A percentile compares a stretch with the other conserved stretches of the same genome.
phyloP scores from a whole-genome alignment of 2,113 vertebrate genomes.

The Galbula dea region DNA sequence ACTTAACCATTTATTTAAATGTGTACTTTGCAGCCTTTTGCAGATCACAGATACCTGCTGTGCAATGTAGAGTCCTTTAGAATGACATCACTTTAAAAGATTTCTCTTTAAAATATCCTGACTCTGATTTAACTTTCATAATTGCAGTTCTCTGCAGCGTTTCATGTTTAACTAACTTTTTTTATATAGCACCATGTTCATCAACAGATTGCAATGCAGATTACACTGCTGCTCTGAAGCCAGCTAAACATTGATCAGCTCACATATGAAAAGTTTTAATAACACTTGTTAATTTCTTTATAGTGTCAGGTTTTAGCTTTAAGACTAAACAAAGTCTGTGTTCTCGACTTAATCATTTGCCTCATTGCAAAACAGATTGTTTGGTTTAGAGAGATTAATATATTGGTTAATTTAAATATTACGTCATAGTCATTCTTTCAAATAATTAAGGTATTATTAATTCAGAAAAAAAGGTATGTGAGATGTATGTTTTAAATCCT shows the following conservation, averaged over 20 bases:
- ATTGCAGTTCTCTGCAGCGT: not conserved
- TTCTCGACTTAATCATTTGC: not conserved
- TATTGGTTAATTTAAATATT: not conserved
- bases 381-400: not conserved
- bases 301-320: not conserved
- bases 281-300: not conserved
- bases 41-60: not conserved
- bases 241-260: conserved; percentile 11
- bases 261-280: not conserved
- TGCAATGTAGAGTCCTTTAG: not conserved
- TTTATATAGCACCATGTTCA: not conserved
- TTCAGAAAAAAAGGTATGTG: not conserved
- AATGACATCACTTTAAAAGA: not conserved
- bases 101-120: not conserved
- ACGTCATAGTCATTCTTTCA: not conserved
- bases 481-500: not conserved
- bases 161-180: not conserved
- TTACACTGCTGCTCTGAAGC: not conserved
- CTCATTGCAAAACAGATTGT: not conserved
- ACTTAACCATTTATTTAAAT: not conserved
- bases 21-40: not conserved
- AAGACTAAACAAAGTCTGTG: not conserved
- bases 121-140: not conserved
- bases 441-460: not conserved
- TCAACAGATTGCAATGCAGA: not conserved